These are phyloP conservation scores for Nomada lathburiana DNA, from an alignment of 2,888 invertebrate species.

Conservation along the genomic window DNA sequence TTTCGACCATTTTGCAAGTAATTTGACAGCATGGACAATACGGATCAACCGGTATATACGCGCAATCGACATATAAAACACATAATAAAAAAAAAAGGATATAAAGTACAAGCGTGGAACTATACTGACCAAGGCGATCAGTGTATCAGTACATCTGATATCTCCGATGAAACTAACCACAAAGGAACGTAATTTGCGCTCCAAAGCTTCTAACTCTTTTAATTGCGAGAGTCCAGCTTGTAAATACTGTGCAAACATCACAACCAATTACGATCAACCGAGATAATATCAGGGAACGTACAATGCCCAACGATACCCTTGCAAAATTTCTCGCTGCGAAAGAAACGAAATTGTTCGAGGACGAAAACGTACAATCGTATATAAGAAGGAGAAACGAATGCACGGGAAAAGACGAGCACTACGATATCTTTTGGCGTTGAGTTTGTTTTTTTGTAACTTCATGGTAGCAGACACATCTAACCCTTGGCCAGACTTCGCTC, in stretches of 20 bases:
- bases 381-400: neutral
- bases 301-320: neutral
- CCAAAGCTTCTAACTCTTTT: neutral
- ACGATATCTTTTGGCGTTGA: slow-evolving; percentile 16
- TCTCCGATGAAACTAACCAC: neutral
- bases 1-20: neutral
- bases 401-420: slow-evolving; percentile 4
- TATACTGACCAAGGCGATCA: neutral
- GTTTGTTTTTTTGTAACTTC: slow-evolving; percentile 38
- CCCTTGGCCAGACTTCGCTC: slow-evolving; percentile 42
- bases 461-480: slow-evolving; percentile 33
- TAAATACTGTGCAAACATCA: slow-evolving; percentile 14
- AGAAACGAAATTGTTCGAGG: slow-evolving; percentile 18
- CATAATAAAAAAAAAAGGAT: neutral
- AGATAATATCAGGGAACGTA: slow-evolving; percentile 22
- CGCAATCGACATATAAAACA: neutral
- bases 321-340: slow-evolving; percentile 6
- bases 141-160: neutral
- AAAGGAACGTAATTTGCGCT: neutral
- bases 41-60: neutral
- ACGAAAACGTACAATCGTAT: neutral
- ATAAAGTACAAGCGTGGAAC: neutral
- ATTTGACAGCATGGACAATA: too few relatives aligned
- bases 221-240: neutral
- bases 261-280: slow-evolving; percentile 13